phyloP scores from a whole-genome alignment of 2,113 vertebrate species.

The Acinonyx jubatus region DNA sequence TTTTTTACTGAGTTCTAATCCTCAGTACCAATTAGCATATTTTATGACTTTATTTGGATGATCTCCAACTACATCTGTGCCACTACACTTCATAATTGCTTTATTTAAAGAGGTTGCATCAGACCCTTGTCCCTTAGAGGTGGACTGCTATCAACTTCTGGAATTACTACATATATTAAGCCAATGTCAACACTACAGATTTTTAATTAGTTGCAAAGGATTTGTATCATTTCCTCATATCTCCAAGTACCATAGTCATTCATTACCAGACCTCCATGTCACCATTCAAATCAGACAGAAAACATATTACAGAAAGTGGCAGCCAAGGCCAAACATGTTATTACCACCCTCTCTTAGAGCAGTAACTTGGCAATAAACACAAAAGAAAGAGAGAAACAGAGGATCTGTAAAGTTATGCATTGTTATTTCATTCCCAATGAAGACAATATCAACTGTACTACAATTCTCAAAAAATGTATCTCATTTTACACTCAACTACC shows the following conservation, averaged over 20 bases:
- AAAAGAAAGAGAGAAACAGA: background rate
- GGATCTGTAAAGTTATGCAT: background rate
- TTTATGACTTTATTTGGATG: conserved; percentile 84
- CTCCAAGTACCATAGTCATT: conserved; percentile 52
- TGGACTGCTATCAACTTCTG: conserved; percentile 69
- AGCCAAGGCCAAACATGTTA: background rate
- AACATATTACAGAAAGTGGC: background rate
- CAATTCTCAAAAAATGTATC: background rate
- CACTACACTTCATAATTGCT: conserved; percentile 80
- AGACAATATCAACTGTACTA: background rate
- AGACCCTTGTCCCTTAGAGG: conserved; percentile 70
- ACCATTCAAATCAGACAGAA: conserved; percentile 59
- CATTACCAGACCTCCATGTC: conserved; percentile 49
- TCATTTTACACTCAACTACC: background rate
- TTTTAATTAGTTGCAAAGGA: conserved; percentile 79
- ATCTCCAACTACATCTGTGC: conserved; percentile 76
- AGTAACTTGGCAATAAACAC: background rate
- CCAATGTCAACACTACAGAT: conserved; percentile 75
- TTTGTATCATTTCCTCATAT: conserved; percentile 71
- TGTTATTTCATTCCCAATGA: background rate
- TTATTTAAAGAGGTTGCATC: conserved; percentile 79
- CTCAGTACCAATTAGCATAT: conserved; percentile 81
- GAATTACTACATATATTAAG: conserved; percentile 77
- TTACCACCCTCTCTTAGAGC: background rate
- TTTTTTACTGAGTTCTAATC: conserved; percentile 79